phyloP scores from a whole-genome alignment of 2,888 invertebrate species.

The Calameuta idolon region DNA sequence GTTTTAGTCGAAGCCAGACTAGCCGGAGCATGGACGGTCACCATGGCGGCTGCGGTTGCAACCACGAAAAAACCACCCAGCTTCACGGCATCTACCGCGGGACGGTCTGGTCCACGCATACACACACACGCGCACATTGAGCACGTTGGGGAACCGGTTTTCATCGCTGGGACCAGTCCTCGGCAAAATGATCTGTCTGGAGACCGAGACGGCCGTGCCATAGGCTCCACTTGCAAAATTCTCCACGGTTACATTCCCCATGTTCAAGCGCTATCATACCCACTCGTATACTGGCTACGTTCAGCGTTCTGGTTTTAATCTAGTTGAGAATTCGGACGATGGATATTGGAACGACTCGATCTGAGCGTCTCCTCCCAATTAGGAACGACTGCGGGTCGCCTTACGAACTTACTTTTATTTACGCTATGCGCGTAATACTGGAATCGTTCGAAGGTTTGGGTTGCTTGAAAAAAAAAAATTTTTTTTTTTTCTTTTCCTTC shows the following conservation, averaged over 20 bases:
- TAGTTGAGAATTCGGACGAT: neutral
- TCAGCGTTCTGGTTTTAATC: neutral
- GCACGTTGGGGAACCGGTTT: neutral
- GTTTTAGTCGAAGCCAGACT: constrained; percentile 16
- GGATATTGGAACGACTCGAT: neutral
- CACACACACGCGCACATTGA: neutral
- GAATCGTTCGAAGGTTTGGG: neutral
- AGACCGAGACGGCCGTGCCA: constrained; percentile 30
- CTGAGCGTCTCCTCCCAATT: neutral
- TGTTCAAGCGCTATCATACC: neutral
- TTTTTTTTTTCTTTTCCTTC: neutral
- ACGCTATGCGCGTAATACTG: neutral
- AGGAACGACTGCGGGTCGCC: neutral
- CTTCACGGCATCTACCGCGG: neutral
- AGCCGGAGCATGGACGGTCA: neutral
- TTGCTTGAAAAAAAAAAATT: neutral
- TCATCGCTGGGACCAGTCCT: constrained; percentile 25
- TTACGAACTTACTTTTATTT: neutral
- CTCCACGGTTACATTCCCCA: constrained; percentile 11
- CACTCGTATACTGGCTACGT: neutral
- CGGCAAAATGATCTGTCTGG: constrained; percentile 56
- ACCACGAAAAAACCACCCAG: neutral
- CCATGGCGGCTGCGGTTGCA: neutral
- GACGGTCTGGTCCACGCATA: neutral
- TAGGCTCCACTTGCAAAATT: constrained; percentile 27